Evolutionary conservation across 2,888 invertebrate genomes (phyloP), one percentile per base, ranked within the genome.

Genomic region (Lithosia quadra): DNA sequence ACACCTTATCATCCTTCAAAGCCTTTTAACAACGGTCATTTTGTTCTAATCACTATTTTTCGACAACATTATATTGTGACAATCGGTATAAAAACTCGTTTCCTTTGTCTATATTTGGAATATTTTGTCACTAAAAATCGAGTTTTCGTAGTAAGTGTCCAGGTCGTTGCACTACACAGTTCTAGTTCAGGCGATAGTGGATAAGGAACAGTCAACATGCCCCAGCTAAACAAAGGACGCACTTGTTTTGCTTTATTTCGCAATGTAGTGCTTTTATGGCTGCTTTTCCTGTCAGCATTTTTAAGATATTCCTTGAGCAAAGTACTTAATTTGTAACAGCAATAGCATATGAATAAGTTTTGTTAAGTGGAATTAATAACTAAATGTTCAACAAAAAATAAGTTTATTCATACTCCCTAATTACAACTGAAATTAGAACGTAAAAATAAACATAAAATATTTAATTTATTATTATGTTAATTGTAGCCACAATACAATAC

Each of bases 161-260:
- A 82, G 91, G 92, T 92, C 90, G 86, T 90, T 91, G 90, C 87
- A 87, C 90, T 77, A 79, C 71, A 75, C 78, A 85, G 89, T 86
- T 88, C 87, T 90, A 91, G 90, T 90, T 89, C 90, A 90, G 86
- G 85, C 91, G 92, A 91, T 91, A 92, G 91, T 87, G 90, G 92
- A 92, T 92, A 92, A 92, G 91, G 88, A 88, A 91, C 90, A 91
- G 92, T 92, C 90, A 93, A 93, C 94, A 92, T 84, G 83, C 79
- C 78, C 78, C 85, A 81, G 75, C 84, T 88, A 92, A 92, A 93
- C 93, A 93, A 92, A 92, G 92, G 87, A 89, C 89, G 87, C 87
- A 89, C 88, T 89, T 90, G 91, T 91, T 91, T 90, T 89, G 88
- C 88, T 89, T 90, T 90, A 89, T 92, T 92, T 89, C 83, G 90